Base-by-base conservation (phyloP, 2,113 vertebrate genomes). In the Gnathonemus longibarbis region DNA sequence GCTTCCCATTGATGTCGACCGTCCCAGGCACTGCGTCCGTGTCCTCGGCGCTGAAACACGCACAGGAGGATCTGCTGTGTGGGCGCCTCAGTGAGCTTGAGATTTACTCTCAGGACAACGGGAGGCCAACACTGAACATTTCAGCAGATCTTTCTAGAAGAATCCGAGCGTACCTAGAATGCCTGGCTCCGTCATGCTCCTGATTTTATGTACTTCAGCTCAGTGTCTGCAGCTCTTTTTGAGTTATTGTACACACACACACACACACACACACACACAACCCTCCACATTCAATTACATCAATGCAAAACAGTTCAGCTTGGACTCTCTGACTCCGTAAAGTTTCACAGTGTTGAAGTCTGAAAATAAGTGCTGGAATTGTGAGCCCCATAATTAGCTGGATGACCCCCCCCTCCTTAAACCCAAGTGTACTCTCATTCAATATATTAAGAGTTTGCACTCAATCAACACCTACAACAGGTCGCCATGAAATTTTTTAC, bases 401-500 rank as follows among this genome's bases (percentile, higher is more conserved):
- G 31, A 5, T 77, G 11, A 77, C 13, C 27, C 11, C 11, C 11
- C 11, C 70, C 70, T 27, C 66, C 15, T 31, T 39, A 35, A 77
- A 77, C 31, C 70, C 31, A 39, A 77, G 31, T 17, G 31, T 35
- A 39, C 70, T 27, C 24, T 6, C 2, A 31, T 35, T 35, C 50
- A 85, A 56, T 87, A 52, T 35, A 74, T 19, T 11, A 39, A n/a
- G 24, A 24, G 17, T 90, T 46, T 86, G 52, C 83, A 21, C 83
- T 86, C 77, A 31, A 31, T 84, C 46, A 70, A 90, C 24, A 35
- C 19, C 50, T 87, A 53, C 84, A 77, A 48, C 62, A 74, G 62
- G 31, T 45, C n/a, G 31, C 46, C 62, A 90, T 86, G 87, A 77
- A 77, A 19, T 31, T 45, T 46, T 90, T 88, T 87, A 80, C 85